These are phyloP conservation scores for Cassiopea xamachana DNA, from an alignment of 30 jellyfish, hydroid and myxozoan species.

Conservation along the genomic window DNA sequence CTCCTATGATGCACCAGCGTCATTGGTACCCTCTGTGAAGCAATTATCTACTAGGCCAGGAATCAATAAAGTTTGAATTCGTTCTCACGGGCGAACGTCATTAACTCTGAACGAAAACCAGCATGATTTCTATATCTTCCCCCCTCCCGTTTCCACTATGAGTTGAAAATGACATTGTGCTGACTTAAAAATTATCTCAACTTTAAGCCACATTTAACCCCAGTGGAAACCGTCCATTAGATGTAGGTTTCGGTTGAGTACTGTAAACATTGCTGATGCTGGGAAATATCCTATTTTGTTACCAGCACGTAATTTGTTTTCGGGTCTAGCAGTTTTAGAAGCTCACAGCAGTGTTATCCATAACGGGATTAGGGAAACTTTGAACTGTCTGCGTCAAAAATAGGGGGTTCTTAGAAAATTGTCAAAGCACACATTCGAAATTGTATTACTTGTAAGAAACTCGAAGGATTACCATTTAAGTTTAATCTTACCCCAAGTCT, in stretches of 20 bases:
- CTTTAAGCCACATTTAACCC: no score
- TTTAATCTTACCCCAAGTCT: conserved; percentile 19
- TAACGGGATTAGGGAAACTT: conserved; percentile 56
- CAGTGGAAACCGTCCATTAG: no score
- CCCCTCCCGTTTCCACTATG: no score
- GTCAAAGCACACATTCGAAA: conserved; percentile 11
- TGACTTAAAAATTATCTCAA: no score
- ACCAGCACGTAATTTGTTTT: conserved; percentile 31
- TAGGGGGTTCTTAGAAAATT: neutral
- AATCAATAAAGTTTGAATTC: no score
- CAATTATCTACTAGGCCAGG: no score
- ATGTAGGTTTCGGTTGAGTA: conserved; percentile 30
- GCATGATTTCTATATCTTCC: no score
- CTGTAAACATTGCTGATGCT: conserved; percentile 14
- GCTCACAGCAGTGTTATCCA: conserved; percentile 33
- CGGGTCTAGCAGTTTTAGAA: conserved; percentile 3
- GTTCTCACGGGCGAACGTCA: no score
- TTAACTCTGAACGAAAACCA: no score
- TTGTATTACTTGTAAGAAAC: conserved; percentile 39
- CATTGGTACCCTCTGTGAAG: no score
- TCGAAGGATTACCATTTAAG: conserved; percentile 59
- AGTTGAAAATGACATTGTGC: no score
- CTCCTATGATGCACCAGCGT: no score
- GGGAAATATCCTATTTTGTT: conserved; percentile 28
- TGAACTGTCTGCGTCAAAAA: conserved; percentile 37